Evolutionary conservation across 1,140 invertebrate genomes (phyloP).

Genomic region (Zaprionus lachaisei): DNA sequence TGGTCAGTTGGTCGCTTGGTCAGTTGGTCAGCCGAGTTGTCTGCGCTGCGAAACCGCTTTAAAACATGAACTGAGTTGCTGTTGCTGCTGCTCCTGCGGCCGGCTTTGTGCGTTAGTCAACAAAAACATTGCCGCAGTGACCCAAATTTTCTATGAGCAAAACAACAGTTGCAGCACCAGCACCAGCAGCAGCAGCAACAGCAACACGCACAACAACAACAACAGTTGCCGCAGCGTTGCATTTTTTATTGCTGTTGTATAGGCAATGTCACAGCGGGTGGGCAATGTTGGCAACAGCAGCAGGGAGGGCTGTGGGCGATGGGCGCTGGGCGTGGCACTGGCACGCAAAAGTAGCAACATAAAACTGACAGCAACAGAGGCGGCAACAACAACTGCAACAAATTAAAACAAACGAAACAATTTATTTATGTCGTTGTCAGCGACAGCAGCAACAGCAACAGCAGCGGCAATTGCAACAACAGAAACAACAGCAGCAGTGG

Average conservation of each 20-base stretch:
- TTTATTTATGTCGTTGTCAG: constrained; percentile 61
- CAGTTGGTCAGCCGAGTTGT: constrained; percentile 6
- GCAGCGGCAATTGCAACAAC: too few species aligned
- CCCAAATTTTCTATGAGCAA: constrained; percentile 63
- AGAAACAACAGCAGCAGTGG: constrained; percentile 20
- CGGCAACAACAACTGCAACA: constrained; percentile 46
- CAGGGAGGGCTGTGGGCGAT: neutral
- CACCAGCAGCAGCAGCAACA: constrained; percentile 30
- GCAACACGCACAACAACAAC: constrained; percentile 12
- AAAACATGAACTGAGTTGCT: constrained; percentile 17
- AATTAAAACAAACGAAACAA: constrained; percentile 58
- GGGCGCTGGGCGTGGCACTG: neutral
- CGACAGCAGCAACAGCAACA: constrained; percentile 26
- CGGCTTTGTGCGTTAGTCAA: constrained; percentile 54
- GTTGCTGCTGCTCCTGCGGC: constrained; percentile 19
- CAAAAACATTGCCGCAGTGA: constrained; percentile 81
- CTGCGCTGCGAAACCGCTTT: constrained; percentile 24
- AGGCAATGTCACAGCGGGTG: constrained; percentile 46
- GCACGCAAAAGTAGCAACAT: constrained; percentile 62
- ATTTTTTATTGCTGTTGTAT: constrained; percentile 67
- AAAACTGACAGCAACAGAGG: constrained; percentile 74
- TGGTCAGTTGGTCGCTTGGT: constrained; percentile 4
- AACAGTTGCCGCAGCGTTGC: constrained; percentile 51
- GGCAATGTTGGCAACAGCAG: neutral
- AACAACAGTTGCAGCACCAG: constrained; percentile 46